Base-by-base conservation (phyloP, 2,113 vertebrate species). In the Chaetorhynchus papuensis region DNA sequence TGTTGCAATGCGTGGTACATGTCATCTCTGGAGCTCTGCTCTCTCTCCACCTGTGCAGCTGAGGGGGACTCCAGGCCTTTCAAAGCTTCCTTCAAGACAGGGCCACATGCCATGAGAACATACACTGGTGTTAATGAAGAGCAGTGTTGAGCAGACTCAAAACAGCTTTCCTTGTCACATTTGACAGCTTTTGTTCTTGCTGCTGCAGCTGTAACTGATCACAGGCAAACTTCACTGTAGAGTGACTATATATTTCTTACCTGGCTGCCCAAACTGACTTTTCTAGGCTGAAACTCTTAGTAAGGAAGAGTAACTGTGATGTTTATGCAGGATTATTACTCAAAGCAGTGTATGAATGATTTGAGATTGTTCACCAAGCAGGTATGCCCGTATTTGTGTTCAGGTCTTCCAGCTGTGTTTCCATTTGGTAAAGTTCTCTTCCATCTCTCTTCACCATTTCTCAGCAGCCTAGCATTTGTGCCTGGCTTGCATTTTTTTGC, bases 81-180 rank as follows among this genome's bases (percentile, higher is more conserved):
- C 35, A 71, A n/a, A 76, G 33, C 63, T 90, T 90, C 31, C 26
- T 57, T 35, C 30, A 84, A 60, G 72, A 59, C 21, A 35, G 39
- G 56, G 35, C 19, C 21, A 33, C 0, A 3, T 53, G 31, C 0
- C 0, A 28, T 52, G 63, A 47, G 53, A 71, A 49, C 1, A 3
- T 42, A 22, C 4, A 8, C 17, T 56, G 27, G 5, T 56, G 83
- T 59, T 84, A 79, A 79, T 15, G 44, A 71, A 81, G 33, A 75
- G 27, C 35, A 26, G 4, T 27, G 27, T 28, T 56, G 18, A 72
- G 30, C 22, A 53, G 75, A 6, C 42, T 83, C 33, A 74, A 35
- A 91, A 45, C 2, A 23, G 7, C 35, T 93, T 89, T 84, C 30
- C 33, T 45, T 66, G 20, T 82, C 35, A 24, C 27, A 42, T 30